Evolutionary conservation across 2,113 vertebrate species (phyloP), one percentile per base, ranked within the genome.

Genomic region (Nothoprocta pentlandii): DNA sequence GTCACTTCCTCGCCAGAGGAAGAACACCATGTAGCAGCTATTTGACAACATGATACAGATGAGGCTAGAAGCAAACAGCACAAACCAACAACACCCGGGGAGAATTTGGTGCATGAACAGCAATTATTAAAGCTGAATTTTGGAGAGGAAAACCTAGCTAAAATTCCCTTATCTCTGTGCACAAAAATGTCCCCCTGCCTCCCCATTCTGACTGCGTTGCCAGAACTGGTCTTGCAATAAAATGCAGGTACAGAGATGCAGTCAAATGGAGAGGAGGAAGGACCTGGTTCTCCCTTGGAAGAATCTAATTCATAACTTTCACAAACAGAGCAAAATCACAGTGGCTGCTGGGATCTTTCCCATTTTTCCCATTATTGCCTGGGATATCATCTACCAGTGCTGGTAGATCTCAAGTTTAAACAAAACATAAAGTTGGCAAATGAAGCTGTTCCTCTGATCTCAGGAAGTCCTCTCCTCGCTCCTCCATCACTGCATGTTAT

Each of bases 121-220:
- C 9, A 32, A 46, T 61, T 76, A 28, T 26, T 76, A n/a, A 61
- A 76, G n/a, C 56, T 77, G 42, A 46, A 77, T 47, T 77, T 62
- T 58, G 61, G 42, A 49, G 30, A 90, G 86, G 51, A 71, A 88
- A 71, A 92, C 59, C 4, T 6, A 51, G 44, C 42, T 61, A 32
- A 93, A 94, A 71, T 69, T 82, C 62, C 47, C 6, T 20, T 36
- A 1, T 32, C 25, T 89, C 74, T 89, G 88, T n/a, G 21, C 51
- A 67, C n/a, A 36, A 28, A 41, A 91, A 66, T 84, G 70, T 79
- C 78, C 87, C 30, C 5, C 14, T 1, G 1, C 11, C 17, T 76
- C 94, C 79, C 67, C 85, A 93, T 39, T 73, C 1, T 53, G 54
- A 67, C 36, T 93, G 75, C 32, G 77, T 20, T 95, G 86, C 83